A percentile compares a stretch with the other conserved stretches of the same genome.
Conservation (phyloP, 2,888 invertebrate species). For the Myopa tessellatipennis region DNA sequence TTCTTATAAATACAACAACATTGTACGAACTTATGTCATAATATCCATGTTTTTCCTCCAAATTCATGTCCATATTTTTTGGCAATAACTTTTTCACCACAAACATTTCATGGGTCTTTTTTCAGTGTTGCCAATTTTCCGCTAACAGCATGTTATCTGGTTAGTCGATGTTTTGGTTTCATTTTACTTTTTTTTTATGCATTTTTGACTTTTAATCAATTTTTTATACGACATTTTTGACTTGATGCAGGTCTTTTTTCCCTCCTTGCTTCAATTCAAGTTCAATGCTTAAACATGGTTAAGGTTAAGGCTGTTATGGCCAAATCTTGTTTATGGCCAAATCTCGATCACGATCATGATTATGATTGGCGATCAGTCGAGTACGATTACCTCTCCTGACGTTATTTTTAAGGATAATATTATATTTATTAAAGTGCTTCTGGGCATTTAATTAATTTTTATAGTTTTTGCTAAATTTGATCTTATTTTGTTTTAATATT, state of each 20-base stretch:
- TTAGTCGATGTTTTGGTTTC: background rate
- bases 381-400: background rate
- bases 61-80: slow-evolving; percentile 25
- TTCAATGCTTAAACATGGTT: slow-evolving; percentile 27
- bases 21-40: slow-evolving; percentile 19
- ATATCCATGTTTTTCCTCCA: slow-evolving; percentile 20
- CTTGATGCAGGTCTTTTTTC: background rate
- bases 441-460: background rate
- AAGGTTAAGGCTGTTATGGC: slow-evolving; percentile 24
- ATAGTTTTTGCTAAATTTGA: background rate
- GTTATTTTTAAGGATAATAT: too few species aligned
- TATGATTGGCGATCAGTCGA: background rate
- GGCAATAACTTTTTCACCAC: slow-evolving; percentile 2
- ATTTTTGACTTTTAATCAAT: slow-evolving; percentile 4
- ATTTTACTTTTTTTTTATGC: background rate
- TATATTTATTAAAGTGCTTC: too few species aligned
- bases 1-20: background rate
- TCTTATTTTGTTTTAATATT: too few species aligned
- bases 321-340: background rate
- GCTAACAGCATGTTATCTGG: slow-evolving; percentile 8
- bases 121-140: slow-evolving; percentile 9
- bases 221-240: background rate
- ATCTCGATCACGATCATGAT: background rate
- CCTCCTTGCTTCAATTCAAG: slow-evolving; percentile 26
- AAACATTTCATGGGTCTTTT: background rate